Percentiles rank a stretch among this genome's conserved stretches.
phyloP scores from a whole-genome alignment of 2,113 vertebrate species.

The Electrona antarctica region DNA sequence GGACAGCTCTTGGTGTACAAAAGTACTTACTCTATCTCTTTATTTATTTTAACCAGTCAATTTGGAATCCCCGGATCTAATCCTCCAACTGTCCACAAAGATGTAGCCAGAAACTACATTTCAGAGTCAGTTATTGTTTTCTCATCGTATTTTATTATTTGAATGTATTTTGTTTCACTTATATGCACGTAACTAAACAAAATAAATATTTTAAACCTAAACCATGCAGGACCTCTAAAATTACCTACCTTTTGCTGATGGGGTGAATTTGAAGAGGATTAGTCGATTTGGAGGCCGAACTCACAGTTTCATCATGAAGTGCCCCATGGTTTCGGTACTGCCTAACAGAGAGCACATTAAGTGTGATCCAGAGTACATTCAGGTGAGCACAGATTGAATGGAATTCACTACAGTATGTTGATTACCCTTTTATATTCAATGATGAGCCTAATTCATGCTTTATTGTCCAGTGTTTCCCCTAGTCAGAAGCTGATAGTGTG shows the following conservation, averaged over 20 bases:
- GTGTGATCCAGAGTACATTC: slow-evolving; percentile 64
- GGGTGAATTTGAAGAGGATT: slow-evolving; percentile 60
- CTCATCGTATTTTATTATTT: not conserved
- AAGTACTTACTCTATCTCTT: too few species aligned
- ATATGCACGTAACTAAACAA: too few species aligned
- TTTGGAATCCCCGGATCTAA: slow-evolving; percentile 67
- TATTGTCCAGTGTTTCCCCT: too few species aligned
- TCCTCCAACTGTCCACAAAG: slow-evolving; percentile 65
- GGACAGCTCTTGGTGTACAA: too few species aligned
- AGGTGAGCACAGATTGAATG: slow-evolving; percentile 51
- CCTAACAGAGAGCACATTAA: slow-evolving; percentile 68
- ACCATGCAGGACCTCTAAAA: not conserved
- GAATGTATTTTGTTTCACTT: too few species aligned
- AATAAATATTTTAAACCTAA: too few species aligned
- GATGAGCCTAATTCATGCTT: too few species aligned
- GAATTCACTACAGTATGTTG: not conserved
- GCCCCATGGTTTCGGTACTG: slow-evolving; percentile 65
- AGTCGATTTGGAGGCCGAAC: slow-evolving; percentile 62
- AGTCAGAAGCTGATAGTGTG: too few species aligned
- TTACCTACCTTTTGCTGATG: not conserved
- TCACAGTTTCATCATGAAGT: slow-evolving; percentile 70
- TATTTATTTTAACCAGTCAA: slow-evolving; percentile 43
- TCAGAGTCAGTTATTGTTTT: slow-evolving; percentile 55
- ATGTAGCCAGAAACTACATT: slow-evolving; percentile 66
- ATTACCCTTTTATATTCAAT: not conserved